Percentiles rank a stretch among this genome's conserved stretches.
phyloP scores from a whole-genome alignment of 2,113 vertebrate genomes.

The Indri indri region DNA sequence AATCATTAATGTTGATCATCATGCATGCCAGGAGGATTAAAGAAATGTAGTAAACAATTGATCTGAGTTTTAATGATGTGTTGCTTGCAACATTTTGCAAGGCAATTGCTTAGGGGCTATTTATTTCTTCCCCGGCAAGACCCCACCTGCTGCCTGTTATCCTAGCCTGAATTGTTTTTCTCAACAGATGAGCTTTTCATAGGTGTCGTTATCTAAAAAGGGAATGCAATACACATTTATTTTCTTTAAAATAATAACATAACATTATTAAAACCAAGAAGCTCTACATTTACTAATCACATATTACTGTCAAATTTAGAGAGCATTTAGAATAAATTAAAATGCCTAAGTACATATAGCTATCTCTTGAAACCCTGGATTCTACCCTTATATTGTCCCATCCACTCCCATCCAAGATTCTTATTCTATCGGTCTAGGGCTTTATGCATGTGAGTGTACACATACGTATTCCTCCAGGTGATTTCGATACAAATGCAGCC shows the following conservation, averaged over 20 bases:
- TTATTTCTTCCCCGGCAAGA: background rate
- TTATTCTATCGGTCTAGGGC: background rate
- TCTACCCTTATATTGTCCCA: background rate
- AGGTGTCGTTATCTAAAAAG: background rate
- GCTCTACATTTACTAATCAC: background rate
- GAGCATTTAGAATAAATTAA: background rate
- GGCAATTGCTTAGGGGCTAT: background rate
- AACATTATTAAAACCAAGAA: background rate
- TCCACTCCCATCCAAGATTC: background rate
- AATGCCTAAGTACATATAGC: background rate
- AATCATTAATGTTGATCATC: background rate
- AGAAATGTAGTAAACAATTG: background rate
- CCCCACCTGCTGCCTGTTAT: background rate
- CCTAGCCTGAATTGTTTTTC: background rate
- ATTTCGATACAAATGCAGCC: background rate
- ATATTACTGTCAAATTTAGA: background rate
- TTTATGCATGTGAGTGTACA: background rate
- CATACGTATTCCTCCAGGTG: background rate
- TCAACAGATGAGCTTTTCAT: background rate
- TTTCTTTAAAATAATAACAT: slow-evolving; percentile 26
- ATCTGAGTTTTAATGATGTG: background rate
- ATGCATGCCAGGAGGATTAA: background rate
- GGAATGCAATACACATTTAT: background rate
- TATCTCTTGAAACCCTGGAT: background rate
- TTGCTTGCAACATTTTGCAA: background rate